Base-by-base conservation (phyloP, 2,113 vertebrate genomes). In the Thomomys bottae region DNA sequence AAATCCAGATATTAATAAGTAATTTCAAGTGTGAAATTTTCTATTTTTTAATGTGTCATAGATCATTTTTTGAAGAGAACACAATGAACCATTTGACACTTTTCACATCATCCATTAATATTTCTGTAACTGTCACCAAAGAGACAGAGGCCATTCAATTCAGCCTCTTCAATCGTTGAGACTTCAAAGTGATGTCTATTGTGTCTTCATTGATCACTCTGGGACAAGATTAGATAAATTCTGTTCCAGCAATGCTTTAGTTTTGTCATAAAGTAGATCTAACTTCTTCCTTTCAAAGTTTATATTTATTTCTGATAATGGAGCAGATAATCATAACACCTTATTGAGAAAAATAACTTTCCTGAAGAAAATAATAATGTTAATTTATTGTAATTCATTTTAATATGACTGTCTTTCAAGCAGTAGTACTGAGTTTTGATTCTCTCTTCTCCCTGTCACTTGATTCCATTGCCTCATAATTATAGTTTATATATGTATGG, bases 51-150 rank as follows among this genome's bases (percentile, higher is more conserved):
- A 82, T 7, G 76, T 86, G 40, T 88, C 76, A 88, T 18, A 92
- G 66, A 76, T 84, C 7, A 72, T 49, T 90, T 90, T 95, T n/a
- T 91, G 64, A 59, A 85, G 68, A 93, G 49, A 34, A 94, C 32
- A 80, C 38, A 80, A n/a, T 78, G 70, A 90, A 42, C 83, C 20
- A 73, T 75, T 91, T 54, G 10, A 38, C 54, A 7, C 30, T 28
- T 91, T 32, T 67, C 21, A 78, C 57, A 54, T 26, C 81, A 17
- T 61, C 40, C 24, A 5, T 95, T 36, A 80, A 45, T 77, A 80
- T 28, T 14, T 88, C 78, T 70, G 1, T 72, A 42, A 71, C 32
- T 76, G 45, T 84, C 59, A n/a, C 34, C 24, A 88, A 34, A 82
- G 75, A 32, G 91, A 93, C 42, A 26, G 15, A 87, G 15, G 61